Evolutionary conservation across 2,888 invertebrate species (phyloP), one percentile per base, ranked within the genome.

Genomic region (Leucophora obtusa): DNA sequence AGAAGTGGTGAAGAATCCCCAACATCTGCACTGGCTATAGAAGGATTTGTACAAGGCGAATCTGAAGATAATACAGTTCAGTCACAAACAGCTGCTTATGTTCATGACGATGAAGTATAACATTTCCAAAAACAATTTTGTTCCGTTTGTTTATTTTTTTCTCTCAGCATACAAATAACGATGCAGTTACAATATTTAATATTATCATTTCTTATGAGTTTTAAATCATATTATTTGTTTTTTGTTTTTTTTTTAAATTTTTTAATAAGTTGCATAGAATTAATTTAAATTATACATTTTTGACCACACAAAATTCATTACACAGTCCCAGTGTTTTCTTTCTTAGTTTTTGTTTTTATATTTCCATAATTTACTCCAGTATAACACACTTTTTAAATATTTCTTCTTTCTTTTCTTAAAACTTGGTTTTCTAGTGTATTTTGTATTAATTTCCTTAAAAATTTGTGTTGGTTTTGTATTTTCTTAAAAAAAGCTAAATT

Each of bases 41-140:
- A 91, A 82, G 90, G 90, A 56, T 87, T 89, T 68, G 87, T 91
- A 18, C 86, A 86, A 60, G 91, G 90, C 78, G 89, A 87, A 82
- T 85, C 90, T 76, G 90, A 90, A 86, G 90, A 90, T 89, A 88
- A 85, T 88, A 90, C 89, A 87, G 89, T 90, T 86, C 90, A 90
- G 87, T 91, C 90, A 83, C 89, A 90, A 88, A 89, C 89, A 84
- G 89, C 89, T 85, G 88, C 87, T 86, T 85, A 84, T 86, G 84
- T 84, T 84, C 85, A 87, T 84, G 73, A 70, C 21, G 60, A 81
- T 77, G 87, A 90, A 87, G 87, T 86, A 87, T 89, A 79, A 83
- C 35, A 65, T 73, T 75, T 71, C 62, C 11, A 17, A 71, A 58
- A 59, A 68, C 54, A 35, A 56, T 54, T 72, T 82, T 85, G 84